phyloP scores from a whole-genome alignment of 2,113 vertebrate species.

The Tachycineta bicolor region DNA sequence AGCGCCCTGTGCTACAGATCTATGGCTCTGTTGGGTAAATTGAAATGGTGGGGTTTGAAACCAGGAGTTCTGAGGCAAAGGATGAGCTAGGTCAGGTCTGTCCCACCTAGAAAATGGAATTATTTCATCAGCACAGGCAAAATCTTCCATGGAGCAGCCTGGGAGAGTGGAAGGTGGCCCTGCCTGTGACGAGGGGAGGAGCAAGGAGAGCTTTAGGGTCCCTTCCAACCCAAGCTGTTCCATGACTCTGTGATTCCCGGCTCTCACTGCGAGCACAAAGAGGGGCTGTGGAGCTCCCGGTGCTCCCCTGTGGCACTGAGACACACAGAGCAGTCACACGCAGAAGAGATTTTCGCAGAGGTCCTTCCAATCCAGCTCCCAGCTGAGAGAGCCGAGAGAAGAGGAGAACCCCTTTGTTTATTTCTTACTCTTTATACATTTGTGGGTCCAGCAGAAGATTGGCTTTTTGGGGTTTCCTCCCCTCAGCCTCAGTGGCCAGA shows the following conservation, averaged over 20 bases:
- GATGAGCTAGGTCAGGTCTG: not conserved
- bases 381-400: no score
- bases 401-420: no score
- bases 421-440: no score
- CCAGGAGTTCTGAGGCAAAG: not conserved
- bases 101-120: not conserved
- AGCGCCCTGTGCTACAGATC: not conserved
- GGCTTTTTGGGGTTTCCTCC: no score
- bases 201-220: not conserved
- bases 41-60: rapidly evolving
- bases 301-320: not conserved
- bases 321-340: no score
- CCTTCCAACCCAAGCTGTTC: not conserved
- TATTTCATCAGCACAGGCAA: not conserved
- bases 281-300: not conserved
- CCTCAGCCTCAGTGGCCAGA: no score
- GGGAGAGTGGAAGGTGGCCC: not conserved
- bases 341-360: no score
- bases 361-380: no score
- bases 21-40: not conserved
- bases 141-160: not conserved
- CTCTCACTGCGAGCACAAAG: not conserved
- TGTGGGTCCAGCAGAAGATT: no score
- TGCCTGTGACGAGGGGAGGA: not conserved
- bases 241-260: not conserved